Evolutionary conservation across 2,113 vertebrate species (phyloP).

Genomic region (Epinephelus moara): DNA sequence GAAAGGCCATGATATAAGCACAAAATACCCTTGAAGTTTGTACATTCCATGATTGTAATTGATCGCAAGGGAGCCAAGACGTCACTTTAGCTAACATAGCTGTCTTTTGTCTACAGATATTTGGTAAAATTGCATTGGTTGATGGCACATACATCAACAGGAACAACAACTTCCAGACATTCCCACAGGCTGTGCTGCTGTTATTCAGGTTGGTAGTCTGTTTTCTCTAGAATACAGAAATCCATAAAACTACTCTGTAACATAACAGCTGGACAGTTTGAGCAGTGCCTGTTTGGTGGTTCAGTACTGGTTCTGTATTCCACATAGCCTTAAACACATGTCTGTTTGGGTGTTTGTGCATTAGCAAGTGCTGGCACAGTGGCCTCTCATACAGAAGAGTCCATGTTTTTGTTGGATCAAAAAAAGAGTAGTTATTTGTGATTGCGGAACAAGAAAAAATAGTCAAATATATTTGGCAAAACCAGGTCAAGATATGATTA

Average conservation of each 20-base stretch:
- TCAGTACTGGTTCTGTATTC: no score
- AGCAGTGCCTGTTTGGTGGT: no score
- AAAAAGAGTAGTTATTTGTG: no score
- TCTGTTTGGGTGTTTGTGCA: no score
- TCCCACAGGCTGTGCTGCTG: constrained; percentile 93
- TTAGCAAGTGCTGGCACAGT: no score
- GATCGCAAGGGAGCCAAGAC: not conserved
- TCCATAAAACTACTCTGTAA: not conserved
- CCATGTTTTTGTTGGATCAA: no score
- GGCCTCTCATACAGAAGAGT: no score
- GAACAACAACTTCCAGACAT: constrained; percentile 98
- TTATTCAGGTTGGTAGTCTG: constrained; percentile 89
- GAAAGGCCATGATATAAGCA: not conserved
- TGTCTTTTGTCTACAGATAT: constrained; percentile 85
- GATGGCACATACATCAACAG: constrained; percentile 93
- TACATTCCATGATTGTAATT: not conserved
- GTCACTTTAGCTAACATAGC: not conserved
- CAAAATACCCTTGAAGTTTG: not conserved
- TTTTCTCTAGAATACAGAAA: not conserved
- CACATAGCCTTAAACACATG: no score
- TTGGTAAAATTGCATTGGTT: constrained; percentile 94
- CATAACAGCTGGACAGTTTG: no score
- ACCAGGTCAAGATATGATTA: no score
- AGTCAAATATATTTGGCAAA: no score
- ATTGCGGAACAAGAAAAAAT: no score